phyloP scores from a whole-genome alignment of 2,113 vertebrate species.

The Pogona vitticeps region DNA sequence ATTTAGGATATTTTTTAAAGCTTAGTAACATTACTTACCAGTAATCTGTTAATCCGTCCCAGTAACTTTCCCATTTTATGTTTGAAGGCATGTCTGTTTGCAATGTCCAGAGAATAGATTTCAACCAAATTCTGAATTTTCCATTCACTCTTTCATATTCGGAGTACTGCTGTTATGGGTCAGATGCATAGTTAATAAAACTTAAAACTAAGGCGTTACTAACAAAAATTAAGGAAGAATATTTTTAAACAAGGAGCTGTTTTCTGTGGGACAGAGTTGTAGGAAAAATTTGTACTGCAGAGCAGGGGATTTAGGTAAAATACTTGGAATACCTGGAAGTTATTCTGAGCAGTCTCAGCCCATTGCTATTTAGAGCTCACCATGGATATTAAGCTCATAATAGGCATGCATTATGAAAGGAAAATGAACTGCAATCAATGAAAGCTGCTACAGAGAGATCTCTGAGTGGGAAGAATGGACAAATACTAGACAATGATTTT shows the following conservation, averaged over 20 bases:
- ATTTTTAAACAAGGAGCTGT: conserved; percentile 32
- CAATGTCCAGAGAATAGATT: neutral
- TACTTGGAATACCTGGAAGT: conserved; percentile 64
- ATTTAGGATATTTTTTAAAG: too few relatives aligned
- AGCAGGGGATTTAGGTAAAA: neutral
- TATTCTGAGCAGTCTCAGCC: conserved; percentile 70
- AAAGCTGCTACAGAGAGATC: conserved; percentile 37
- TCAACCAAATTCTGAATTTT: conserved; percentile 15
- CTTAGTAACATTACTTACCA: too few relatives aligned
- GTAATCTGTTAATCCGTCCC: too few relatives aligned
- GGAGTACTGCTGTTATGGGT: conserved; percentile 22
- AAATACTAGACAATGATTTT: conserved; percentile 13
- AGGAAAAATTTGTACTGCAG: conserved; percentile 2
- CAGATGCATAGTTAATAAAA: conserved; percentile 52
- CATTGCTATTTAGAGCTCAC: conserved; percentile 68
- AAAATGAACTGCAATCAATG: conserved; percentile 66
- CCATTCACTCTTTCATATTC: conserved; percentile 16
- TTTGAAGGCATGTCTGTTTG: conserved; percentile 10
- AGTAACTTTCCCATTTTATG: too few relatives aligned
- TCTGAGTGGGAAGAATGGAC: neutral
- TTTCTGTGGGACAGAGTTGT: conserved; percentile 3
- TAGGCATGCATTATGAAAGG: conserved; percentile 55
- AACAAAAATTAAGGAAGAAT: conserved; percentile 31
- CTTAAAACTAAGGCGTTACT: neutral
- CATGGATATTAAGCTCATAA: conserved; percentile 56